These are phyloP conservation scores for Eristalis tenax DNA, from an alignment of 2,888 invertebrate species.

Conservation along the genomic window DNA sequence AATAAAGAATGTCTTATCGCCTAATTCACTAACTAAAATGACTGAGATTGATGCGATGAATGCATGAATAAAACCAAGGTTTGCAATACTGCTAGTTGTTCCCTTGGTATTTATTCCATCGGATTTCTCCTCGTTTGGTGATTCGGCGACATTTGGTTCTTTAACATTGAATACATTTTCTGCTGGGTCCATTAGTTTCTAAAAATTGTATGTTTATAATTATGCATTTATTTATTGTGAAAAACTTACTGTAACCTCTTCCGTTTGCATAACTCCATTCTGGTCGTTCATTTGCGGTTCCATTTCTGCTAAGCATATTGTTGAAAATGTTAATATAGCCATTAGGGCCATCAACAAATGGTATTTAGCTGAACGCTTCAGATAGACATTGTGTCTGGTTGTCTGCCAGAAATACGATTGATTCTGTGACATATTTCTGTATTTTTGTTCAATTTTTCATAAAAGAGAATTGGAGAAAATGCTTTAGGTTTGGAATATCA, in stretches of 20 bases:
- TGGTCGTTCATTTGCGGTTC: conserved; percentile 74
- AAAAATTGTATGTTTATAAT: background rate
- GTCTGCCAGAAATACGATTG: conserved; percentile 81
- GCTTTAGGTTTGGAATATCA: conserved; percentile 48
- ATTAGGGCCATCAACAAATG: conserved; percentile 78
- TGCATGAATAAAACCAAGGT: conserved; percentile 93
- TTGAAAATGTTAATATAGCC: conserved; percentile 78
- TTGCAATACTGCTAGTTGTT: conserved; percentile 75
- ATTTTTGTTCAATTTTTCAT: conserved; percentile 16
- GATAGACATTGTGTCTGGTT: conserved; percentile 79
- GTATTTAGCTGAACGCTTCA: conserved; percentile 78
- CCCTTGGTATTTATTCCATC: conserved; percentile 61
- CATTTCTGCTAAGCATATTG: conserved; percentile 78
- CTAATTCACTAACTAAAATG: conserved; percentile 97
- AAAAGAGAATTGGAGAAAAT: conserved; percentile 3
- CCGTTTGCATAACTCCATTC: conserved; percentile 72
- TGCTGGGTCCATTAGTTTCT: conserved; percentile 71
- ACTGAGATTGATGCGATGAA: conserved; percentile 97
- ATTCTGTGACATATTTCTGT: conserved; percentile 79
- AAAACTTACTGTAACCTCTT: conserved; percentile 75
- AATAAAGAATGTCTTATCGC: conserved; percentile 99
- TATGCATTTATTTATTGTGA: background rate
- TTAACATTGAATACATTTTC: conserved; percentile 68
- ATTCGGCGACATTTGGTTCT: conserved; percentile 68
- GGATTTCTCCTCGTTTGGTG: conserved; percentile 49